Evolutionary conservation across 2,797 vertebrate species (phyloP).

Genomic region (Natrix natrix): DNA sequence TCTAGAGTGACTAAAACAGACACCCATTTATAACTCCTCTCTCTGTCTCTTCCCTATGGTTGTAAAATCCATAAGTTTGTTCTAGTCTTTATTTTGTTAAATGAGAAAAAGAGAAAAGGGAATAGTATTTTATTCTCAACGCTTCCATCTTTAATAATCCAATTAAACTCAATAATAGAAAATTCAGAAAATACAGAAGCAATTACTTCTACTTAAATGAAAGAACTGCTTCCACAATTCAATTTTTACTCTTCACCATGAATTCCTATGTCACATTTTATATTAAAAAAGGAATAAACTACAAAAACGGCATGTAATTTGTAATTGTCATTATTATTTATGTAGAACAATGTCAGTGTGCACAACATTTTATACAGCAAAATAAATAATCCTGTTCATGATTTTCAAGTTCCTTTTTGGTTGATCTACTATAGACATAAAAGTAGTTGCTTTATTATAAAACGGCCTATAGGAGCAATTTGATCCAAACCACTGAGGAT

Average conservation of each 20-base stretch:
- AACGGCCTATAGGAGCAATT: slow-evolving; percentile 26
- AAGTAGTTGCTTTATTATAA: background rate
- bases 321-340: background rate
- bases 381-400: background rate
- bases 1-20: background rate
- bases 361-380: background rate
- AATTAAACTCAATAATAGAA: background rate
- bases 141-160: background rate
- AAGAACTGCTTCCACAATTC: background rate
- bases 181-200: background rate
- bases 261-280: background rate
- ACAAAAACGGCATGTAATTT: background rate
- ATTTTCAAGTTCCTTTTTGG: background rate
- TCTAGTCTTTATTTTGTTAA: background rate
- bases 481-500: slow-evolving; percentile 42
- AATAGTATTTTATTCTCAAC: background rate
- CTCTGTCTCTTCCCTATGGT: background rate
- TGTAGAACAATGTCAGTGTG: background rate
- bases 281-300: background rate
- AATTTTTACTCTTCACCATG: background rate
- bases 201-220: background rate
- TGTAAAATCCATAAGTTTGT: background rate
- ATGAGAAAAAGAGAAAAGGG: background rate
- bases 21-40: background rate
- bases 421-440: background rate